A percentile compares a stretch with the other conserved stretches of the same genome.
Evolutionary conservation across 2,113 vertebrate species (phyloP).

Genomic region (Leucosticte australis): DNA sequence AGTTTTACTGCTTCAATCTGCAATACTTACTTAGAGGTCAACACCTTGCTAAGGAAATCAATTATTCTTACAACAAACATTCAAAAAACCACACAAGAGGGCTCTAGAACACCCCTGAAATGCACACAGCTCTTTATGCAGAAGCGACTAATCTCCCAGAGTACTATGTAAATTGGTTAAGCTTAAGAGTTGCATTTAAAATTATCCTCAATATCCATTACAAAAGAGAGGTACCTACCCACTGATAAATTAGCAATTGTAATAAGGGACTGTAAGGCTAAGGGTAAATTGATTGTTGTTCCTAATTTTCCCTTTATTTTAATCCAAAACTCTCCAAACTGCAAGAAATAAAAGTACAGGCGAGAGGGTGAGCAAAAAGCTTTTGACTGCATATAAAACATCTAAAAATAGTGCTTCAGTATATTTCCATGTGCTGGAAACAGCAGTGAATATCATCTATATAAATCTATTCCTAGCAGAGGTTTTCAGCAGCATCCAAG

Average conservation of each 20-base stretch:
- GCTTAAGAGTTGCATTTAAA: conserved; percentile 50
- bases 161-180: conserved; percentile 39
- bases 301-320: conserved; percentile 42
- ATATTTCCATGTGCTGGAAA: background rate
- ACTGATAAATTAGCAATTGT: conserved; percentile 37
- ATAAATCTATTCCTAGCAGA: conserved; percentile 20
- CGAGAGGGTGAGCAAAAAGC: conserved; percentile 1
- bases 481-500: conserved; percentile 9
- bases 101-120: conserved; percentile 1
- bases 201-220: conserved; percentile 55
- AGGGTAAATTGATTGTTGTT: conserved; percentile 28
- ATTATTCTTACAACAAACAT: background rate
- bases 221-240: conserved; percentile 55
- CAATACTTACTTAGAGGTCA: background rate
- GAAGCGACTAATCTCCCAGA: background rate
- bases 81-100: background rate
- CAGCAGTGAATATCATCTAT: background rate
- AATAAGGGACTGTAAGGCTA: conserved; percentile 19
- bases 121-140: background rate
- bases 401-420: conserved; percentile 39
- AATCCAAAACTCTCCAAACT: conserved; percentile 33
- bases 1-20: background rate
- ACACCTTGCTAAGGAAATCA: background rate
- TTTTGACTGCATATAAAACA: conserved; percentile 10
- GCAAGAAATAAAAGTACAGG: background rate